Evolutionary conservation across 2,113 vertebrate species (phyloP).

Genomic region (Forbesichthys agassizii): DNA sequence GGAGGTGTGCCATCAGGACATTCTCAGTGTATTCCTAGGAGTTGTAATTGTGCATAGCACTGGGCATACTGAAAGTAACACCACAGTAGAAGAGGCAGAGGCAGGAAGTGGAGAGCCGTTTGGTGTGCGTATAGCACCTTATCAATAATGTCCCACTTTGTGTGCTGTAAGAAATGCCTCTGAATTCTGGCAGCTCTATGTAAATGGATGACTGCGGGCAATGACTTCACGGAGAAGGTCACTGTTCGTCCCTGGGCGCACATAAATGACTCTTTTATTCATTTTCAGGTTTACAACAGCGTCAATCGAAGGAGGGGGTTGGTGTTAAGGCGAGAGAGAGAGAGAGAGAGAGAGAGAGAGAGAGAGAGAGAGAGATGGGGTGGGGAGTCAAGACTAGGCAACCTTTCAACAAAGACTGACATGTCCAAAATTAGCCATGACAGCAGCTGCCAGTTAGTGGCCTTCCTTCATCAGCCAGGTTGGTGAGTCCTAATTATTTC

Average conservation of each 20-base stretch:
- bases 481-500: conserved; percentile 36
- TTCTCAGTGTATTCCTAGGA: too few relatives aligned
- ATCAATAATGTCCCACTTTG: conserved; percentile 77
- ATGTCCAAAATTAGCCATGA: conserved; percentile 67
- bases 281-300: conserved; percentile 74
- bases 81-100: too few relatives aligned
- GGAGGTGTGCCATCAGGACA: too few relatives aligned
- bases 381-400: background rate
- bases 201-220: conserved; percentile 81
- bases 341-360: conserved; percentile 4
- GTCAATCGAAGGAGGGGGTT: conserved; percentile 34
- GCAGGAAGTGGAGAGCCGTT: too few relatives aligned
- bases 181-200: conserved; percentile 76
- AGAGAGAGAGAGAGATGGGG: background rate
- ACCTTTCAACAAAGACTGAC: conserved; percentile 50
- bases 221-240: conserved; percentile 82
- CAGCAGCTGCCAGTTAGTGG: conserved; percentile 67
- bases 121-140: conserved; percentile 57
- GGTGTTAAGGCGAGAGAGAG: conserved; percentile 24
- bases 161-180: conserved; percentile 19
- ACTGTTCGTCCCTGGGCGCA: conserved; percentile 72
- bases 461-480: conserved; percentile 39
- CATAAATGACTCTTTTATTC: conserved; percentile 80
- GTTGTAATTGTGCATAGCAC: too few relatives aligned
- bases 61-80: too few relatives aligned